These are phyloP conservation scores for Isotomurus palustris DNA, from an alignment of 2,888 invertebrate species.

Conservation along the genomic window DNA sequence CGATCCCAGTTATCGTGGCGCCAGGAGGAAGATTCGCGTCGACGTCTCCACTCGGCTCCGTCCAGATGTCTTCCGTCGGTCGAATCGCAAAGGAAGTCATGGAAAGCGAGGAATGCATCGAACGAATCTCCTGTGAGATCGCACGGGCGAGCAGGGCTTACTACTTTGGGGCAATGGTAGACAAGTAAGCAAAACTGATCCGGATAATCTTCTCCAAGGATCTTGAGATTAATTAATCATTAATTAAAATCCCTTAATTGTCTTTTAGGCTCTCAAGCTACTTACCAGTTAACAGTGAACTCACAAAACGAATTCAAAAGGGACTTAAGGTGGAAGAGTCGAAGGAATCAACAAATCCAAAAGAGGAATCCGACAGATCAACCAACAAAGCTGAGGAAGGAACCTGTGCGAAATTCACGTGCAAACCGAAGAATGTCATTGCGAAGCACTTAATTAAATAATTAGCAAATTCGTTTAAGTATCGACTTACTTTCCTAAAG, in stretches of 20 bases:
- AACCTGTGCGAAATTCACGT: not conserved
- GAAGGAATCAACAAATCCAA: not conserved
- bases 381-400: too few relatives aligned
- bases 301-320: not conserved
- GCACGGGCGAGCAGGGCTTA: slow-evolving; percentile 15
- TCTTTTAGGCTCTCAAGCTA: too few relatives aligned
- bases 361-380: too few relatives aligned
- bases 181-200: slow-evolving; percentile 15
- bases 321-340: not conserved
- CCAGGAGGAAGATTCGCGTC: slow-evolving; percentile 2
- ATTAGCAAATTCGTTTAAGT: too few relatives aligned
- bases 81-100: slow-evolving; percentile 12
- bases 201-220: not conserved
- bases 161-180: slow-evolving; percentile 23
- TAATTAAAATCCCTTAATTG: too few relatives aligned
- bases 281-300: too few relatives aligned
- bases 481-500: too few relatives aligned
- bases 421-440: not conserved
- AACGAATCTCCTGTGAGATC: slow-evolving; percentile 33
- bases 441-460: not conserved
- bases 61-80: not conserved
- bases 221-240: too few relatives aligned
- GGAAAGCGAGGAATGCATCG: slow-evolving; percentile 32
- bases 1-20: slow-evolving; percentile 20
- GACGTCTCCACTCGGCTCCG: too few relatives aligned